These are phyloP conservation scores for Hapalemur alaotrensis DNA, from an alignment of 2,797 vertebrate species.

Conservation along the genomic window DNA sequence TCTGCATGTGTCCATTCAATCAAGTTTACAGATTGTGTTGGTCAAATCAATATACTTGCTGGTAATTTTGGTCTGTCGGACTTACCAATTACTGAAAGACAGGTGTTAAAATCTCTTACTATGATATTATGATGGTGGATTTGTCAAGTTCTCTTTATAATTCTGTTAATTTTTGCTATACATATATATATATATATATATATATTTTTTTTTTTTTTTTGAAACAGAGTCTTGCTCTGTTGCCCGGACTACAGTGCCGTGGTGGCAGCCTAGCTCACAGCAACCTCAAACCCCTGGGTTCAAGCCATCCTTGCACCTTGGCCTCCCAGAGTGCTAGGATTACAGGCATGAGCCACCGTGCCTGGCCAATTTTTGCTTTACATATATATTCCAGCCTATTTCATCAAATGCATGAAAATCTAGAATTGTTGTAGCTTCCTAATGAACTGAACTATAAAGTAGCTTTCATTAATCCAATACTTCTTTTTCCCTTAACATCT, in stretches of 20 bases:
- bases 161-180: neutral
- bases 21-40: neutral
- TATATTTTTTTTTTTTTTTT: too few relatives aligned
- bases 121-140: neutral
- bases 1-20: neutral
- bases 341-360: too few relatives aligned
- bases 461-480: neutral
- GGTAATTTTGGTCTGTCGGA: neutral
- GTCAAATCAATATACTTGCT: neutral
- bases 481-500: neutral
- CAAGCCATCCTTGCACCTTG: too few relatives aligned
- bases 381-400: neutral
- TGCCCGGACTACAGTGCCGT: too few relatives aligned
- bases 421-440: neutral
- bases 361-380: neutral
- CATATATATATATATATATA: neutral
- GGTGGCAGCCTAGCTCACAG: too few relatives aligned
- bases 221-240: too few relatives aligned
- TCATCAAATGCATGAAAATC: neutral
- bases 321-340: too few relatives aligned
- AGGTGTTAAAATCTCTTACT: neutral
- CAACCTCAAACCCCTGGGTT: too few relatives aligned
- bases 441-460: neutral
- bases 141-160: neutral
- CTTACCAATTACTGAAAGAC: neutral